Evolutionary conservation across 1,140 invertebrate genomes (phyloP), one percentile per base, ranked within the genome.

Genomic region (Mya arenaria): DNA sequence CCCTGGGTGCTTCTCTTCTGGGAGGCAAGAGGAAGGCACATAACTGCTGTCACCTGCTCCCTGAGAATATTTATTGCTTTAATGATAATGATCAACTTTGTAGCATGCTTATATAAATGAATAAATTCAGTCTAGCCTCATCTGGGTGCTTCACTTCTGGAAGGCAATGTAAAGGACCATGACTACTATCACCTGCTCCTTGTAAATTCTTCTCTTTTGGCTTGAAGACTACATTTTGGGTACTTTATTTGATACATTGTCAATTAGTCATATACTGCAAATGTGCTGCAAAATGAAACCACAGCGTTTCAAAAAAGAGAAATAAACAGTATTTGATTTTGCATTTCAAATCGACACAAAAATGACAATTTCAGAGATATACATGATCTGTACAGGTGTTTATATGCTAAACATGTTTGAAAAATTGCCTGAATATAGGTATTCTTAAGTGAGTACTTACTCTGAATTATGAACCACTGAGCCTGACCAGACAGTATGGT

Each of bases 1-100:
- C 95, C 95, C 63, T 94, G 93, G 32, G 93, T 94, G 87, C 94
- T 94, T 73, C 94, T 91, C 87, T 95, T 94, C 88, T 96, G 94
- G 88, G 96, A 94, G 89, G 95, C 91, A 28, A 93, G 73, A 30
- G 92, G 92, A 30, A 93, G 77, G 84, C 91, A 92, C 28, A 92
- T 39, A 44, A 93, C 48, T 25, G 88, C 88, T 39, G 90, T 92
- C 28, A 93, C 87, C 15, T 62, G 71, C 78, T 92, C 91, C 36
- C 91, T 92, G 82, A 15, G 89, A 87, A 19, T 37, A 83, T 17
- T 17, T 28, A 30, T 66, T n/a, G 39, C 25, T 75, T 55, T 60
- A 8, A 41, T 55, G 30, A 13, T 2, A 52, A n/a, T 52, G 48
- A 52, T 52, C 17, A 52, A 1, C 48, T 10, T 44, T 10, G 41